Percentiles rank a stretch among this genome's conserved stretches.
These are phyloP conservation scores for Chaenocephalus aceratus DNA, from an alignment of 2,113 vertebrate genomes.

Conservation along the genomic window DNA sequence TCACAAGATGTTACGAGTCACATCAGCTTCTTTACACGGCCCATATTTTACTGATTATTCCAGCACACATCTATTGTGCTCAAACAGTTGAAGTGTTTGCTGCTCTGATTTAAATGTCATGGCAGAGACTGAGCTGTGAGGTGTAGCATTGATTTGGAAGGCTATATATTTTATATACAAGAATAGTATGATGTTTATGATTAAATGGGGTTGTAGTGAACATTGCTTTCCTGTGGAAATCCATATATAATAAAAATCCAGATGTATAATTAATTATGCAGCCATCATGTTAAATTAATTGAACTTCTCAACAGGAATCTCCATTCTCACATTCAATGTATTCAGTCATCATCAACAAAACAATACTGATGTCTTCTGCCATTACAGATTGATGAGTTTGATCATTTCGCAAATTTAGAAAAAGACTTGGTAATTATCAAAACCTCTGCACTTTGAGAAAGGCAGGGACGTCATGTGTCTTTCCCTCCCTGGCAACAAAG, in stretches of 20 bases:
- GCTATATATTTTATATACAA: neutral
- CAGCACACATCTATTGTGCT: neutral
- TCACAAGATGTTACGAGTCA: neutral
- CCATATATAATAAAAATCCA: neutral
- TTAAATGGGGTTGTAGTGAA: neutral
- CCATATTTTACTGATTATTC: neutral
- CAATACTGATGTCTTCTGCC: conserved; percentile 1
- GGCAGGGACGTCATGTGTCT: neutral
- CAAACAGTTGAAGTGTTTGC: neutral
- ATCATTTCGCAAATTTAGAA: conserved; percentile 16
- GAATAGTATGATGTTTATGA: neutral
- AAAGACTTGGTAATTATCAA: neutral
- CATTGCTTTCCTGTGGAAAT: neutral
- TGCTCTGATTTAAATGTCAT: neutral
- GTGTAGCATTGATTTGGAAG: neutral
- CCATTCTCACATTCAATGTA: conserved; percentile 13
- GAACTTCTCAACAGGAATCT: conserved; percentile 11
- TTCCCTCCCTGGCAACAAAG: conserved; percentile 3
- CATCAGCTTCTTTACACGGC: neutral
- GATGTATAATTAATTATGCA: neutral
- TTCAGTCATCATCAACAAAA: conserved; percentile 16
- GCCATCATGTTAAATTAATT: neutral
- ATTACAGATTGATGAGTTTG: conserved; percentile 43
- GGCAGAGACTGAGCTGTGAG: neutral
- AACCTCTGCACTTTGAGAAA: neutral